A percentile compares a stretch with the other conserved stretches of the same genome.
Evolutionary conservation across 2,888 invertebrate species (phyloP).

Genomic region (Apodemia duryi): DNA sequence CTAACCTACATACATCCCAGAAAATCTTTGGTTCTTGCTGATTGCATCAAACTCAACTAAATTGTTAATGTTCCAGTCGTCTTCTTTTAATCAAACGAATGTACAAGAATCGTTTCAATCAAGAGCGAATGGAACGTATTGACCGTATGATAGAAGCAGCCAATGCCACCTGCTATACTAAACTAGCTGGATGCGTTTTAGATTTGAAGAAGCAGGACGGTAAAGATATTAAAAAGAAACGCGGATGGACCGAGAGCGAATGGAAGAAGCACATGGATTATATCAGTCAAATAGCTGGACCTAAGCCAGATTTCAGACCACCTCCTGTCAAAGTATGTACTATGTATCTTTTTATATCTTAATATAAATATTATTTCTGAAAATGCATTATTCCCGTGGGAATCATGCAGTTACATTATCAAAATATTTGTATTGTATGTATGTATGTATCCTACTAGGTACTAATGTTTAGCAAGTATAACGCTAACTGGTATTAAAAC

Average conservation of each 20-base stretch:
- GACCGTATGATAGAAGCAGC: conserved; percentile 60
- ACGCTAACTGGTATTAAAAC: too few species aligned
- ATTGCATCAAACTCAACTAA: neutral
- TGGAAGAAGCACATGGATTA: conserved; percentile 74
- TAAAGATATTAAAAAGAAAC: conserved; percentile 55
- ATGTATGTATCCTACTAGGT: too few species aligned
- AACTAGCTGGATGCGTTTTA: conserved; percentile 57
- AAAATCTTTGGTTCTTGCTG: neutral
- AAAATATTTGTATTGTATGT: too few species aligned
- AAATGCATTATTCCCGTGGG: neutral
- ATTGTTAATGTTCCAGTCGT: conserved; percentile 42
- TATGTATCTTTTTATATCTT: too few species aligned
- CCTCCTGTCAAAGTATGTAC: conserved; percentile 42
- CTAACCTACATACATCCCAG: too few species aligned
- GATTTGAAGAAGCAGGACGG: conserved; percentile 54
- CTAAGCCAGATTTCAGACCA: conserved; percentile 45
- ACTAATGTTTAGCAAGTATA: too few species aligned
- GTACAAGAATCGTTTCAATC: conserved; percentile 51
- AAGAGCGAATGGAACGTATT: conserved; percentile 51
- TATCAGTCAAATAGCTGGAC: conserved; percentile 54
- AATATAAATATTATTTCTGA: neutral
- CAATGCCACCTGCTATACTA: conserved; percentile 58
- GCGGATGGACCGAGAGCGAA: conserved; percentile 58
- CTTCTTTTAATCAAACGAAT: conserved; percentile 48
- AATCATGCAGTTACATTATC: too few species aligned